Base-by-base conservation (phyloP, 1,140 invertebrate genomes). In the Drosophila lowei region DNA sequence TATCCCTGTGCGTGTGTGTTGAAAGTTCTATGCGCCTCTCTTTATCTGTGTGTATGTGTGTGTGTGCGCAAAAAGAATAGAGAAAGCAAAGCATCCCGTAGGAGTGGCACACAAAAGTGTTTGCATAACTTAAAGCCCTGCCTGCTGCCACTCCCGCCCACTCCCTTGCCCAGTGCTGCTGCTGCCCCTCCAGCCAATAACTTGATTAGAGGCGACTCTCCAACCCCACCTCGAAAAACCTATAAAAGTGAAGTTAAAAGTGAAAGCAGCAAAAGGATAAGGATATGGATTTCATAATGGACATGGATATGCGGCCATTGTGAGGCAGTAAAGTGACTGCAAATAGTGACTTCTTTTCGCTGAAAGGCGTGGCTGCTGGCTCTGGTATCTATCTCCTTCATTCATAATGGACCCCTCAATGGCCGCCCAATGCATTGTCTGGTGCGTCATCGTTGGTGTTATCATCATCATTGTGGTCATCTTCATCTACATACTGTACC, bases 41-140 rank as follows among this genome's bases (percentile, higher is more conserved):
- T 50, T 28, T 44, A 6, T 34, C 21, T 41, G 28, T 28, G 23
- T 60, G 53, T 55, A 44, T 21, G 61, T 61, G 30, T 28, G 41
- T 77, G 49, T 61, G 64, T 63, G 75, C 43, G 78, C 62, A 71
- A 84, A 83, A 83, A 77, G 75, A 83, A 83, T 83, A 83, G 79
- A 83, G 79, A 83, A 83, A 83, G 79, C 79, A 83, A 83, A 83
- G 79, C 79, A 83, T 84, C 79, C 79, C 72, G 79, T 66, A 83
- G 79, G 79, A 83, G 79, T 83, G 79, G 79, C 79, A 75, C 79
- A 79, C 71, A 84, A 83, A 75, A 83, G 75, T 83, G 79, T 84
- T 83, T 83, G 79, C 79, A 83, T 83, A 83, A 83, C 79, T 83
- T 83, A 79, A 84, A 52, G 25, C 57, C 58, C 34, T 38, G 28